These are phyloP conservation scores for Limulus polyphemus DNA, from an alignment of 2,888 invertebrate genomes.

Conservation along the genomic window DNA sequence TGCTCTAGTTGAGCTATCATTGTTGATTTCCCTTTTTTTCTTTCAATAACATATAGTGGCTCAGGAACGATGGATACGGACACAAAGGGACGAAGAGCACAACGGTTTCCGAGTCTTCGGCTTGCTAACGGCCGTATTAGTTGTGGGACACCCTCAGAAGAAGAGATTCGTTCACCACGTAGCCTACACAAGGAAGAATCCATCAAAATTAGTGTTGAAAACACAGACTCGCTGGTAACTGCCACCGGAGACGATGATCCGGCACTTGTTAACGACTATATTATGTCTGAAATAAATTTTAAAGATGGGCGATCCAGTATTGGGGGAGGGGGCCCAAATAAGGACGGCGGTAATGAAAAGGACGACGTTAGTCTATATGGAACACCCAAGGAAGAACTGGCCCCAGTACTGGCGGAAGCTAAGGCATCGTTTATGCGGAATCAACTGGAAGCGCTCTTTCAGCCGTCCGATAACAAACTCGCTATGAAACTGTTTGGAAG, in stretches of 20 bases:
- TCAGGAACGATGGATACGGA: constrained; percentile 18
- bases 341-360: constrained; percentile 38
- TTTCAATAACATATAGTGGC: constrained; percentile 5
- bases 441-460: constrained; percentile 92
- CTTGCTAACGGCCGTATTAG: constrained; percentile 53
- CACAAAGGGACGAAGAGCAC: constrained; percentile 31
- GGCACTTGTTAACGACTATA: constrained; percentile 61
- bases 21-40: no score
- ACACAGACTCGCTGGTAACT: background rate
- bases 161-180: constrained; percentile 41
- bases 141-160: constrained; percentile 42
- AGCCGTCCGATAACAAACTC: constrained; percentile 97
- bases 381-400: constrained; percentile 93
- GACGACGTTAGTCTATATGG: constrained; percentile 97
- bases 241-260: no score
- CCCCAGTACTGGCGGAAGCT: constrained; percentile 48
- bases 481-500: constrained; percentile 99
- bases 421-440: constrained; percentile 79
- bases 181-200: background rate
- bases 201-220: background rate
- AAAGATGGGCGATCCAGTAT: constrained; percentile 38
- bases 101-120: constrained; percentile 56
- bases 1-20: no score
- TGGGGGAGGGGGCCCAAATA: constrained; percentile 23
- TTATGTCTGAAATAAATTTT: constrained; percentile 49